Base-by-base conservation (phyloP, 2,797 vertebrate genomes). In the Eospalax fontanierii region DNA sequence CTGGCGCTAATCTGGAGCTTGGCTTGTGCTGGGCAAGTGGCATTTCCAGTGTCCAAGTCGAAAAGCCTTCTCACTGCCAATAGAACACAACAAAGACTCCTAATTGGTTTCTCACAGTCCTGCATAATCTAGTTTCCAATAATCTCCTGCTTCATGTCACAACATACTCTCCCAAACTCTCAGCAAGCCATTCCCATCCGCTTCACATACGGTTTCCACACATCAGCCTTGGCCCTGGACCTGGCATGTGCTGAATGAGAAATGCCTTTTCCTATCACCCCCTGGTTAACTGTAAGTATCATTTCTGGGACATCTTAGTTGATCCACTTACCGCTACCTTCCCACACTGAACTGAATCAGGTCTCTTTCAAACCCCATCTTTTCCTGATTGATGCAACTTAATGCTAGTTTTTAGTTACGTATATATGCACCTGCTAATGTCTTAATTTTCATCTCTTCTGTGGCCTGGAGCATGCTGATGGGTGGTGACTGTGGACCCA, bases 381-480 rank as follows among this genome's bases (percentile, higher is more conserved):
- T 61, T 71, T 50, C 18, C 59, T 57, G 79, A 65, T 87, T 88
- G 22, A 59, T 24, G 73, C 38, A 38, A 43, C 9, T 12, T 15
- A 26, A 3, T 21, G 57, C 5, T 5, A 4, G n/a, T 43, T 87
- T 81, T 38, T 21, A 79, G 33, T 71, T 8, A 74, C 3, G 16
- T 2, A 81, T 7, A 5, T 70, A 16, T 40, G 18, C 40, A 24
- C n/a, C 30, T 30, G 21, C 35, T 70, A 12, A 16, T 24, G 61
- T 59, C 16, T 87, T 59, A 71, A 28, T 0, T 11, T 19, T 76
- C 18, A 8, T 70, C 65, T 86, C 79, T 54, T 33, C 26, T 7
- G 40, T 0, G 6, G 74, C 33, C 12, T n/a, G n/a, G 71, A 40
- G 43, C 26, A 8, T 0, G 2, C 4, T 5, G 14, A 38, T 50